Conservation (phyloP, 2,888 invertebrate genomes). For the Drosophila rubida region DNA sequence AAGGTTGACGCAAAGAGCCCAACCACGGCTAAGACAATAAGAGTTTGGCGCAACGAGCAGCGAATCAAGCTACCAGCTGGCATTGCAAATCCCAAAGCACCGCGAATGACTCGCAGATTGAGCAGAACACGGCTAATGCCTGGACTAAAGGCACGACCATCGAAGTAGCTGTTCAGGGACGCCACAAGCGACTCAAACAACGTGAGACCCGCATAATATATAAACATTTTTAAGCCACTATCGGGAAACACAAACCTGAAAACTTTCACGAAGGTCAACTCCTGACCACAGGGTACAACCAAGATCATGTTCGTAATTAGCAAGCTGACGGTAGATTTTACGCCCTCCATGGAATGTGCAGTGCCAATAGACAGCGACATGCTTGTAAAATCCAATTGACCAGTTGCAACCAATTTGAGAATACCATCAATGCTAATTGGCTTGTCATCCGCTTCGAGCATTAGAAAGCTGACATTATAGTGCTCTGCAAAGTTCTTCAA, state of each 20-base stretch:
- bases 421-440: not conserved
- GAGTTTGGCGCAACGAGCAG: constrained; percentile 3
- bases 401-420: not conserved
- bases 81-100: constrained; percentile 10
- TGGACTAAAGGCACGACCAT: not conserved
- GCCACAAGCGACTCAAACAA: constrained; percentile 2
- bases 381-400: constrained; percentile 36
- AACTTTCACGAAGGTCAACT: constrained; percentile 22
- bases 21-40: not conserved
- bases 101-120: constrained; percentile 27
- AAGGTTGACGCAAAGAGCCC: constrained; percentile 16
- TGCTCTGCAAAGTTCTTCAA: not conserved
- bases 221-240: fast-evolving
- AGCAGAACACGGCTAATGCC: constrained; percentile 3
- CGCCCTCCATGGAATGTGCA: fast-evolving
- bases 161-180: fast-evolving
- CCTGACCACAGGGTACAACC: constrained; percentile 48
- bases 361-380: not conserved
- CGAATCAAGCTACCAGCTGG: not conserved
- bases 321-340: not conserved
- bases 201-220: constrained; percentile 10
- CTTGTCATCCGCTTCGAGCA: not conserved
- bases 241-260: constrained; percentile 1
- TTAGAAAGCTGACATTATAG: not conserved
- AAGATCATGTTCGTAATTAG: constrained; percentile 21